phyloP scores from a whole-genome alignment of 35 echinoderm and acorn worm genomes.

The Heliocidaris erythrogramma region DNA sequence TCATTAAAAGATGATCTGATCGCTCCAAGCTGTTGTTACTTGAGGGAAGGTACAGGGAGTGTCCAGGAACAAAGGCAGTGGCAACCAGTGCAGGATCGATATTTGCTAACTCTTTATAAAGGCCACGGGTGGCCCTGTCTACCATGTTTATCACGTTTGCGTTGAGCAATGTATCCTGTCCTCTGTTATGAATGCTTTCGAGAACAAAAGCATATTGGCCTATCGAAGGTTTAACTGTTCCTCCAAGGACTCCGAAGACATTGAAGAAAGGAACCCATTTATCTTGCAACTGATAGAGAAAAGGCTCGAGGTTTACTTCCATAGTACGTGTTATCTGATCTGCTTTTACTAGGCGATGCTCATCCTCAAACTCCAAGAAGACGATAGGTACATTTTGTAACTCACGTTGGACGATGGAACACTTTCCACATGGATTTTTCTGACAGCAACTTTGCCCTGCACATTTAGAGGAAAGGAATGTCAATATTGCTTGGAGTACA shows the following conservation, averaged over 20 bases:
- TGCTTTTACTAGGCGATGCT: not conserved
- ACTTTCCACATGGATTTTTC: not conserved
- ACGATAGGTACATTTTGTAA: not conserved
- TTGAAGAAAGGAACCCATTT: conserved; percentile 27
- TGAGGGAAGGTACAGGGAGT: not conserved
- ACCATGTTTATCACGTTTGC: not conserved
- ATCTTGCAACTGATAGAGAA: conserved; percentile 18
- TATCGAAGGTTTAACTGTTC: not conserved
- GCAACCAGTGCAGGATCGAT: not conserved
- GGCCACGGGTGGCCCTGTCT: not conserved
- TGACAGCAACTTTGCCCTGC: not conserved
- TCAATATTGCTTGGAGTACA: not conserved
- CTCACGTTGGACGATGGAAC: not conserved
- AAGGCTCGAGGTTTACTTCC: not conserved
- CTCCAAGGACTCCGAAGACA: not conserved
- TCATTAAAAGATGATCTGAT: not conserved
- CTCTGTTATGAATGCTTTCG: not conserved
- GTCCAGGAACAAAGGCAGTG: not conserved
- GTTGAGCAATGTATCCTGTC: not conserved
- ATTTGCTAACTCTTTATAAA: not conserved
- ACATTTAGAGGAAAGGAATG: not conserved
- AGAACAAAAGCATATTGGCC: conserved; percentile 33
- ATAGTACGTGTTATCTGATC: not conserved
- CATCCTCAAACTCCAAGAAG: not conserved
- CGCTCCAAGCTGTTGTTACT: not conserved